These are phyloP conservation scores for Himalopsyche kuldschensis DNA, from an alignment of 2,888 invertebrate species.

Conservation along the genomic window DNA sequence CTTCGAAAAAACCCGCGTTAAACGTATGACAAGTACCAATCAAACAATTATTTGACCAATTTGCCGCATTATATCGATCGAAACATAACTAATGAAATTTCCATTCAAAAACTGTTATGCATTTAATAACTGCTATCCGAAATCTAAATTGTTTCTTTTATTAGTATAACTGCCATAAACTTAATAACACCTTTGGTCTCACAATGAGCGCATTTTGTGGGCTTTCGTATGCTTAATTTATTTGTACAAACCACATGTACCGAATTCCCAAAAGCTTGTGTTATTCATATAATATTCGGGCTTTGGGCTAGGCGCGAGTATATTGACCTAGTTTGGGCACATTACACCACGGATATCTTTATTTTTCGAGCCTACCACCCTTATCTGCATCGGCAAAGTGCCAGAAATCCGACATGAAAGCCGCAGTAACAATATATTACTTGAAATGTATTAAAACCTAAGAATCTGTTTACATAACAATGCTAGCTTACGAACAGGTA, in stretches of 20 bases:
- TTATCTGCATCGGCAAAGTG: constrained; percentile 14
- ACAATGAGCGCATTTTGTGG: neutral
- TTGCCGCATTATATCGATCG: neutral
- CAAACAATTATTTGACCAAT: too few species aligned
- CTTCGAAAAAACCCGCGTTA: too few species aligned
- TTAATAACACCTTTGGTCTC: neutral
- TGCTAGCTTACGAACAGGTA: neutral
- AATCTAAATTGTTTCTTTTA: neutral
- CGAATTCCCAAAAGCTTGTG: neutral
- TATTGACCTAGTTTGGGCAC: constrained; percentile 3
- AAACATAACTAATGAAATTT: neutral
- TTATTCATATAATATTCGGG: neutral
- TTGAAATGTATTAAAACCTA: neutral
- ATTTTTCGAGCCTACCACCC: neutral
- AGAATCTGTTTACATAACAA: neutral
- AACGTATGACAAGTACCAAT: too few species aligned
- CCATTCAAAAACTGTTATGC: neutral
- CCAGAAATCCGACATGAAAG: constrained; percentile 13
- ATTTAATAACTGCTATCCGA: neutral
- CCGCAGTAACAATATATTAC: neutral
- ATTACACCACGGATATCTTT: neutral
- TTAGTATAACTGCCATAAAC: neutral
- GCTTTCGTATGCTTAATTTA: neutral
- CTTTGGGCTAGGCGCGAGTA: neutral
- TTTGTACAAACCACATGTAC: neutral